Base-by-base conservation (phyloP, 1,140 invertebrate species). In the Macrotrachela quadricornifera region DNA sequence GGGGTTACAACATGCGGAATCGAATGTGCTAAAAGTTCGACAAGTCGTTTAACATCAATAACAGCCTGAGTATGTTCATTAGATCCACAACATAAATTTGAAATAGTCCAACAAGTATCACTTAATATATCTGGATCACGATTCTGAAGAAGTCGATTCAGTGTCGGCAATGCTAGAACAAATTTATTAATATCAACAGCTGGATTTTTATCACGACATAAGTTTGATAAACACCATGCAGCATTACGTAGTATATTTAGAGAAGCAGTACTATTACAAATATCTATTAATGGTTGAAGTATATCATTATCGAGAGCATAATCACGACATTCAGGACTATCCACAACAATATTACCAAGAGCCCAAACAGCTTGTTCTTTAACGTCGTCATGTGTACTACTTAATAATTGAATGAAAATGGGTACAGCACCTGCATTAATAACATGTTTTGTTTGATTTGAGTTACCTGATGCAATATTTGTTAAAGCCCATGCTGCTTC, bases 81-180 rank as follows among this genome's bases (percentile, higher is more conserved):
- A 70, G 91, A 94, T 41, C 91, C 91, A 50, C 90, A 90, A 0
- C 88, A 91, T 16, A 71, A 65, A 50, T 71, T 71, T 10, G 67
- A 69, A 30, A 71, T 58, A 16, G 65, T 64, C 70, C 70, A 71
- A 42, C 97, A 86, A 47, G 92, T 95, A 67, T 99, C 92, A 49
- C 97, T 86, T 62, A 97, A 75, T 63, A 97, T 94, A 82, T 88
- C 76, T 46, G 82, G 82, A 73, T 97, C 92, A 58, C 77, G 79
- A 69, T 96, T 88, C 72, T 90, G 82, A 61, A 97, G 95, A 16
- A 99, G 78, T 62, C 83, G 73, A 67, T 82, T 82, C 17, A 99
- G 77, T 47, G 62, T 59, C 12, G 69, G 69, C 37, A 71, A 50
- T 41, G 66, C 65, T 46, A 63, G 56, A n/a, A 62, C 60, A n/a